These are phyloP conservation scores for roundworm (Caenorhabditis elegans) DNA, from an alignment of 1,140 invertebrate species.

Conservation along the genomic window WBcel235 BX284602.5:14711501-14712000, in stretches of 20 bases:
- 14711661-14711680: slow-evolving; percentile 22
- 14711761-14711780: slow-evolving; percentile 29
- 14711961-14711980: slow-evolving; percentile 46
- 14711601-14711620: not conserved
- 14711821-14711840: slow-evolving; percentile 50
- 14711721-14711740: not conserved
- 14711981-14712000: not conserved
- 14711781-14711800: slow-evolving; percentile 52
- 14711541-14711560: not conserved
- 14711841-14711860: slow-evolving; percentile 20
- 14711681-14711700: slow-evolving; percentile 32
- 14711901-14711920: slow-evolving; percentile 55
- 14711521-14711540: not conserved
- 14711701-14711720: slow-evolving; percentile 35
- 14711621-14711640: slow-evolving; percentile 26
- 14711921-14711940: slow-evolving; percentile 63
- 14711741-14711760: not conserved
- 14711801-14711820: slow-evolving; percentile 45
- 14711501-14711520: not conserved
- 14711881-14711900: slow-evolving; percentile 34
- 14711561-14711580: not conserved
- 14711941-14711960: slow-evolving; percentile 60
- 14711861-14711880: not conserved
- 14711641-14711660: not conserved
- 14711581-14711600: slow-evolving; percentile 20